Evolutionary conservation across 2,113 vertebrate genomes (phyloP).

Genomic region (Pygoscelis adeliae): DNA sequence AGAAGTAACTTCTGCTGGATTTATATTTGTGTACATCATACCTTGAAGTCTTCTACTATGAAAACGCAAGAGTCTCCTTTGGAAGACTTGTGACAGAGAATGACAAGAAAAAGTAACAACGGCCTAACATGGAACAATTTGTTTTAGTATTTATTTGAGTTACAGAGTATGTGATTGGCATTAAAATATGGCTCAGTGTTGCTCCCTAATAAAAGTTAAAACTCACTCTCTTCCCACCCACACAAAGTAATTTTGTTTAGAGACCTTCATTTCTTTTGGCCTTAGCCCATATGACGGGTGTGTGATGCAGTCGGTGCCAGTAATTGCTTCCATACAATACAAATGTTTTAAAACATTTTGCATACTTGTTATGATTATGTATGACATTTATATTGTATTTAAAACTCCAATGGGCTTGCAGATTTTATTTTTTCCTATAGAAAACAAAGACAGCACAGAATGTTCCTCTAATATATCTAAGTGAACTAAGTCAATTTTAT

Average conservation of each 20-base stretch:
- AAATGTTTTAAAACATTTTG: constrained; percentile 74
- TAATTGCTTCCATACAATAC: constrained; percentile 96
- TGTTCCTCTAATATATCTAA: neutral
- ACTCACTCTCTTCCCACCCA: constrained; percentile 83
- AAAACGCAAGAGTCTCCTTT: constrained; percentile 1
- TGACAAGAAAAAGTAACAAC: constrained; percentile 50
- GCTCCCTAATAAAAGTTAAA: constrained; percentile 83
- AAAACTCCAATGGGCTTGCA: constrained; percentile 52
- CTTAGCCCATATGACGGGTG: constrained; percentile 80
- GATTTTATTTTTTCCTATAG: constrained; percentile 54
- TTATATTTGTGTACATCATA: neutral
- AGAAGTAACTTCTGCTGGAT: neutral
- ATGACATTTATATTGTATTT: constrained; percentile 70
- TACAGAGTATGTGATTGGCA: constrained; percentile 84
- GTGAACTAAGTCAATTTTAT: constrained; percentile 31
- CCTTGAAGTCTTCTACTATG: neutral
- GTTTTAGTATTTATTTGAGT: constrained; percentile 79
- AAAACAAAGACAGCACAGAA: constrained; percentile 28
- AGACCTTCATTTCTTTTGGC: constrained; percentile 79
- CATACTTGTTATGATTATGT: constrained; percentile 71
- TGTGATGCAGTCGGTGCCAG: constrained; percentile 83
- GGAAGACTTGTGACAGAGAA: neutral
- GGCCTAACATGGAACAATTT: constrained; percentile 75
- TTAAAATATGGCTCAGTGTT: constrained; percentile 81
- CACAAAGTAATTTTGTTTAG: constrained; percentile 85